A percentile compares a stretch with the other conserved stretches of the same genome.
Conservation (phyloP, 2,797 vertebrate genomes). For the Gila robusta region DNA sequence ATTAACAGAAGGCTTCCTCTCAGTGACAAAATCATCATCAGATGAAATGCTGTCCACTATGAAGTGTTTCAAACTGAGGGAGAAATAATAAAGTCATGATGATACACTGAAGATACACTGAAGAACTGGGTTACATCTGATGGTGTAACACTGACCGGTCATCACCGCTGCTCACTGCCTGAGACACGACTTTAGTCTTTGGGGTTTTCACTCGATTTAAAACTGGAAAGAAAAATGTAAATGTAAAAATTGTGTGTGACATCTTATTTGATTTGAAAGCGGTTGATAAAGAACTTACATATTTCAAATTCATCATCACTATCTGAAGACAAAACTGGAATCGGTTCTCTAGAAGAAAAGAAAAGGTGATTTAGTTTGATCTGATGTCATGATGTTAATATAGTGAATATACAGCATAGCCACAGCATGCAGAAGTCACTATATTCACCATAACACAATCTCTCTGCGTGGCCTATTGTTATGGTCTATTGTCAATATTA, state of each 20-base stretch:
- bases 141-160: slow-evolving; percentile 70
- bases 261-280: background rate
- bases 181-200: slow-evolving; percentile 58
- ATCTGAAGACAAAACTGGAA: slow-evolving; percentile 75
- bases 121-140: background rate
- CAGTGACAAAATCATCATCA: slow-evolving; percentile 78
- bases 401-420: background rate
- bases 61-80: slow-evolving; percentile 75
- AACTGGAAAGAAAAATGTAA: slow-evolving; percentile 72
- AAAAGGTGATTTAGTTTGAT: background rate
- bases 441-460: background rate
- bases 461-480: background rate
- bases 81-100: slow-evolving; percentile 9
- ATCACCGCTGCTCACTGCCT: slow-evolving; percentile 60
- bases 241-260: background rate
- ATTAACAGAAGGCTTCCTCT: slow-evolving; percentile 63
- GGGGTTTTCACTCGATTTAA: slow-evolving; percentile 77
- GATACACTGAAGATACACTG: too few relatives aligned
- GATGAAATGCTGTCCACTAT: slow-evolving; percentile 76
- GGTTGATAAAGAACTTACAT: slow-evolving; percentile 71
- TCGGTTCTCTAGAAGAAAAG: slow-evolving; percentile 59
- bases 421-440: background rate
- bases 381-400: background rate
- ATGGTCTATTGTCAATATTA: background rate
- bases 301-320: slow-evolving; percentile 76